Base-by-base conservation (phyloP, 2,113 vertebrate species). In the Pogona vitticeps region DNA sequence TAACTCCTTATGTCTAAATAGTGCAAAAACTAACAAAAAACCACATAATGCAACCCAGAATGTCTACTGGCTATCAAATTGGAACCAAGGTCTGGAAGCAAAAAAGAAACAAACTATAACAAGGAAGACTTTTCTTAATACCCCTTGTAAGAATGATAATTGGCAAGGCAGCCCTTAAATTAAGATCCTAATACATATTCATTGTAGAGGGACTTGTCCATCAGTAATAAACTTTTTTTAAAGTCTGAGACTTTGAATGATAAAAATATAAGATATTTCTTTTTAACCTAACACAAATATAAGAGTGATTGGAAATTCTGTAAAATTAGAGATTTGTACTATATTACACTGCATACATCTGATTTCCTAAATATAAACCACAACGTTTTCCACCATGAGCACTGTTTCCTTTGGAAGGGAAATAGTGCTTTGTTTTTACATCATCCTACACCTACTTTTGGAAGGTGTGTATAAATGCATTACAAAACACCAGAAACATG, bases 121-220 rank as follows among this genome's bases (percentile, higher is more conserved):
- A 91, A 89, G 89, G 92, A 92, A 91, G 89, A 91, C 91, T 94
- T n/a, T n/a, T 93, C 91, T 88, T 92, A 87, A 72, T 91, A 91
- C 87, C 89, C 93, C 14, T 76, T 87, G 93, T 91, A 94, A 92
- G 91, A 91, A 83, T 93, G 92, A 79, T 46, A 94, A 89, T 90
- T 92, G 92, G 89, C 76, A 61, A 89, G 70, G 85, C 83, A 94
- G 88, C 80, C 89, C 92, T 88, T 90, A 91, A 92, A 93, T 94
- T 83, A 91, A 93, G 90, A 90, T 94, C 94, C 95, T 94, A 94
- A 92, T 91, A 91, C 89, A 92, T 15, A 92, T 93, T 95, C 92
- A 95, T 94, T 93, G 94, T 0, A 28, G 89, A 91, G 90, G 91
- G 88, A 89, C 90, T 91, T 91, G 82, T 90, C 92, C 91, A 88